Percentiles rank a stretch among this genome's conserved stretches.
These are phyloP conservation scores for Agrilus mali DNA, from an alignment of 2,888 invertebrate genomes.

Conservation along the genomic window DNA sequence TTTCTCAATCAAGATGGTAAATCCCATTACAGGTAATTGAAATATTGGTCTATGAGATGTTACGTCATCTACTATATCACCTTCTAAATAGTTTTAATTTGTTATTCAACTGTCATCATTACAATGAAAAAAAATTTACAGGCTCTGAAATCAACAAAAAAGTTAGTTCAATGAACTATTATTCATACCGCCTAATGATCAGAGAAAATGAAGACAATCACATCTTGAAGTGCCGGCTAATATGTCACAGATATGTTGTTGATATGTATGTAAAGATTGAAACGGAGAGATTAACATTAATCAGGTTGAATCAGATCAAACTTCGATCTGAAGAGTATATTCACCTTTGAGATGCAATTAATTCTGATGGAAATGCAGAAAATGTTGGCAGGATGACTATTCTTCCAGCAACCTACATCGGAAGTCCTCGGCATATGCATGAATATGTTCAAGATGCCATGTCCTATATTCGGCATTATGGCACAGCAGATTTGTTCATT, in stretches of 20 bases:
- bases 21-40: constrained; percentile 13
- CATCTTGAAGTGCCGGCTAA: constrained; percentile 15
- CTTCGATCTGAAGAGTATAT: constrained; percentile 10
- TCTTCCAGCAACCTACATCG: constrained; percentile 20
- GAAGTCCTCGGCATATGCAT: constrained; percentile 19
- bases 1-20: constrained; percentile 14
- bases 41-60: not conserved
- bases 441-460: constrained; percentile 20
- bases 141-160: constrained; percentile 12
- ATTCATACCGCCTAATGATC: constrained; percentile 16
- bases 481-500: constrained; percentile 20
- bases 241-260: constrained; percentile 23
- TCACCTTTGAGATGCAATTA: constrained; percentile 15
- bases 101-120: too few species aligned
- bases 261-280: constrained; percentile 27
- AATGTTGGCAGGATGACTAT: constrained; percentile 18
- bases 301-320: constrained; percentile 21
- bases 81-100: too few species aligned
- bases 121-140: too few species aligned
- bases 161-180: constrained; percentile 14
- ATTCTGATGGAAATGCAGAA: constrained; percentile 2
- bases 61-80: too few species aligned
- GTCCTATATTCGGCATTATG: constrained; percentile 23
- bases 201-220: constrained; percentile 16
- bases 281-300: constrained; percentile 20